Evolutionary conservation across 92 coral and sea anemone species (phyloP).

Genomic region (Pocillopora grandis): DNA sequence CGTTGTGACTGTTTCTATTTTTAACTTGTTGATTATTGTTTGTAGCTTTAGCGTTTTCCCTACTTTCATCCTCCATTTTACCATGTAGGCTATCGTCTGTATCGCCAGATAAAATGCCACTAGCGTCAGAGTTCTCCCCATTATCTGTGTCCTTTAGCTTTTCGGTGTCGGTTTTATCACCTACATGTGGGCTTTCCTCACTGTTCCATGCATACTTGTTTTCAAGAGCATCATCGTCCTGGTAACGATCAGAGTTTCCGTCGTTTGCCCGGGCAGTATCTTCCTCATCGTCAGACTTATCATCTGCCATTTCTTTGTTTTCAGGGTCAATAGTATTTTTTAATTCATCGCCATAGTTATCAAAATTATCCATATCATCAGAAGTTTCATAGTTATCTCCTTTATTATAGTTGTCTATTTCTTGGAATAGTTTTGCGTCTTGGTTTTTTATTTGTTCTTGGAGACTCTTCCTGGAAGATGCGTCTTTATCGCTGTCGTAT

Average conservation of each 20-base stretch:
- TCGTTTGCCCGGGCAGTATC: not conserved
- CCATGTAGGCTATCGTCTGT: not conserved
- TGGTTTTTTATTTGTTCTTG: constrained; percentile 13
- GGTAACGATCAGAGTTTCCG: not conserved
- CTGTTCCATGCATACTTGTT: not conserved
- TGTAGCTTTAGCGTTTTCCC: not conserved
- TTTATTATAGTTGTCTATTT: constrained; percentile 22
- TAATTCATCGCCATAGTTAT: not conserved
- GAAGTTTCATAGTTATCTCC: constrained; percentile 12
- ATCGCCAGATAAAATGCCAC: not conserved
- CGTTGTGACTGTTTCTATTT: not conserved
- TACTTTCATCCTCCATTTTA: not conserved
- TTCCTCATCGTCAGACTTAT: constrained; percentile 10
- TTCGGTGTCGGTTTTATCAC: not conserved
- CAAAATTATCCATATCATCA: not conserved
- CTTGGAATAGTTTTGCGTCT: constrained; percentile 28
- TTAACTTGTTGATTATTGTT: not conserved
- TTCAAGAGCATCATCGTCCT: not conserved
- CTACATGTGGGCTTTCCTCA: not conserved
- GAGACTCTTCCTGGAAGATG: constrained; percentile 15
- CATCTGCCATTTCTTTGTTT: not conserved
- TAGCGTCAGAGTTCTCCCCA: not conserved
- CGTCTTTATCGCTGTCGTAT: not conserved
- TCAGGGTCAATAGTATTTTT: not conserved
- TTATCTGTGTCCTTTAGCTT: not conserved